These are phyloP conservation scores for Theodoxus fluviatilis DNA, from an alignment of 2,888 invertebrate species.

Conservation along the genomic window DNA sequence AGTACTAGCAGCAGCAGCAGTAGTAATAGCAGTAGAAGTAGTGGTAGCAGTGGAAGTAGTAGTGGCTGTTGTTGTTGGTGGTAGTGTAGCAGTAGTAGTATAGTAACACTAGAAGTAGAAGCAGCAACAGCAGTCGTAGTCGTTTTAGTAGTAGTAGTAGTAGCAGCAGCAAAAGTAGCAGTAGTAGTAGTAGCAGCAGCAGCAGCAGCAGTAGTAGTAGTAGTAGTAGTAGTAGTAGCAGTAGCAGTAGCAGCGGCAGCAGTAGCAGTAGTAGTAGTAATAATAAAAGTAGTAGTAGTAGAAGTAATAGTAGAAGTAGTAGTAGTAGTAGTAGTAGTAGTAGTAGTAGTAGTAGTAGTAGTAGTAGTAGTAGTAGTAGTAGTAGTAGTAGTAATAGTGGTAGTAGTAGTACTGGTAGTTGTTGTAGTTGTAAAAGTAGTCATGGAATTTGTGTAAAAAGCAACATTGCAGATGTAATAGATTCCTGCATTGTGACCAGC, in stretches of 20 bases:
- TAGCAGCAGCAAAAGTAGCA: slow-evolving; percentile 18
- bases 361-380: slow-evolving; percentile 4
- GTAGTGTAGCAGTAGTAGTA: too few species aligned
- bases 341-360: slow-evolving; percentile 1
- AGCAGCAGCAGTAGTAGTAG: slow-evolving; percentile 22
- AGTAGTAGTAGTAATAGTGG: not conserved
- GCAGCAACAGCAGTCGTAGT: slow-evolving; percentile 1
- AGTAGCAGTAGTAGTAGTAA: not conserved
- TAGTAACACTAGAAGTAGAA: slow-evolving; percentile 11
- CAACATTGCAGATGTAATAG: too few species aligned
- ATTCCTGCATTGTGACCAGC: too few species aligned
- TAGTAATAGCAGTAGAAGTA: not conserved
- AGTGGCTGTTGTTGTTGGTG: slow-evolving; percentile 5
- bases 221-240: slow-evolving; percentile 21
- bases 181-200: slow-evolving; percentile 21
- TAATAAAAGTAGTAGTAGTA: not conserved
- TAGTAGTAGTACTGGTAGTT: too few species aligned
- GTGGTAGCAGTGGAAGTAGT: slow-evolving; percentile 3
- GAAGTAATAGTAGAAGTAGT: not conserved
- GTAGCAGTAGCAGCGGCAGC: not conserved
- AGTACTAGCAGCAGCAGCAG: not conserved
- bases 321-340: slow-evolving; percentile 7
- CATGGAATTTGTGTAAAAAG: too few species aligned
- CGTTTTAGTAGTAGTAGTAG: not conserved
- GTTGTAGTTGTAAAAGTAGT: too few species aligned